Base-by-base conservation (phyloP, 2,113 vertebrate genomes). In the Mobula hypostoma region DNA sequence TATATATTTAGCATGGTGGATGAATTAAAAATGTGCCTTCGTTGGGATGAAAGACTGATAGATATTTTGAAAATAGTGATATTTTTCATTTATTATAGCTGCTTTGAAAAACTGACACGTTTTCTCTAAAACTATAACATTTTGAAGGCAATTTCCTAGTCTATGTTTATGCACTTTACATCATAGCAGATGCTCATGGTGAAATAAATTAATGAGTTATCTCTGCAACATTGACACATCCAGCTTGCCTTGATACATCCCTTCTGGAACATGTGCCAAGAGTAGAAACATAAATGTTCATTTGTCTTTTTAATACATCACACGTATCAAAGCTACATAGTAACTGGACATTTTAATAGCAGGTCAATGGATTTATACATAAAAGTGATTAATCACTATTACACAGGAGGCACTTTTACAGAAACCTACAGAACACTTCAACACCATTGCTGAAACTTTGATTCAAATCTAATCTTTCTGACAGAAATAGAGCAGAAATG, bases 161-260 rank as follows among this genome's bases (percentile, higher is more conserved):
- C 27, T 19, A 66, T 61, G 66, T 66, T 90, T 68, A 66, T 90
- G 61, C 29, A 19, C 17, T 90, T 63, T 66, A 15, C 29, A 68
- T 68, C 58, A 90, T 66, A 29, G 32, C 27, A 66, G 32, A 90
- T 63, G 61, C 85, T 90, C 63, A 5, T 3, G 19, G 27, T 90
- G 85, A 66, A 63, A n/a, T n/a, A 90, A 90, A 68, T 90, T 66
- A 32, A 90, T 90, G 85, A 90, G n/a, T n/a, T 32, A 66, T 66
- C 17, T 17, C n/a, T 66, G n/a, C 17, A 27, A 9, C n/a, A 32
- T 90, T 90, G 29, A 68, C 85, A 66, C 61, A 32, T 5, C 61
- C 61, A n/a, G 6, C 32, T 90, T 32, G 29, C 27, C 61, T 32
- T 90, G 85, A 88, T 88, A 32, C 14, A 66, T 88, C 29, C 21